Evolutionary conservation across 2,113 vertebrate genomes (phyloP).

Genomic region (Chaetodon auriga): DNA sequence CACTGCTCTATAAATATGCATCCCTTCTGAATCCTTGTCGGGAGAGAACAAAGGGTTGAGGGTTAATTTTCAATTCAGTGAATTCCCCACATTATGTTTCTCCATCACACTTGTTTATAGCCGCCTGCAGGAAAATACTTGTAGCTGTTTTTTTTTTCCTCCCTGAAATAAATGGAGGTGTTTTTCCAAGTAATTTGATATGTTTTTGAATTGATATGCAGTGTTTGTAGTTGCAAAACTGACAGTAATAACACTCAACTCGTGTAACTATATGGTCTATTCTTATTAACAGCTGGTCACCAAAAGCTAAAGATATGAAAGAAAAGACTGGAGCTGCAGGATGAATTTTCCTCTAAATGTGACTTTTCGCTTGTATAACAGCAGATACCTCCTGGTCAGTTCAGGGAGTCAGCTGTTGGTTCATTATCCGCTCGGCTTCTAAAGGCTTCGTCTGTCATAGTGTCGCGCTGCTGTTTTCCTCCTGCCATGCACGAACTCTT

Average conservation of each 20-base stretch:
- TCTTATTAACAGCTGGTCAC: slow-evolving; percentile 10
- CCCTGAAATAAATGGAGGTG: slow-evolving; percentile 1
- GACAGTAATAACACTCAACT: neutral
- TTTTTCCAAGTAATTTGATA: slow-evolving; percentile 9
- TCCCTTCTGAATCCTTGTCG: slow-evolving; percentile 16
- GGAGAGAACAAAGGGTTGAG: slow-evolving; percentile 31
- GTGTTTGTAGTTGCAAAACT: neutral
- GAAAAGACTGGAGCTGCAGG: neutral
- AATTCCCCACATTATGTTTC: slow-evolving; percentile 6
- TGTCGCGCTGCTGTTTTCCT: neutral
- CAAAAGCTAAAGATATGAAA: neutral
- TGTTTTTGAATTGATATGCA: neutral
- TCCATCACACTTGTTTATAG: slow-evolving; percentile 1
- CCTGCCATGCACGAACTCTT: neutral
- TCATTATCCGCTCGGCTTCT: slow-evolving; percentile 7
- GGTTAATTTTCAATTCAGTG: slow-evolving; percentile 42
- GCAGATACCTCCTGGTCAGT: neutral
- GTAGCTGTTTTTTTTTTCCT: neutral
- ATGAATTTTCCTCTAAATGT: neutral
- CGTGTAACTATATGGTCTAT: neutral
- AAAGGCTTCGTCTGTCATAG: neutral
- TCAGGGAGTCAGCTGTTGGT: neutral
- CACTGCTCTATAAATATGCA: slow-evolving; percentile 1
- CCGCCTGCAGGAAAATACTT: slow-evolving; percentile 1
- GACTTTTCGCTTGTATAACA: neutral